Percentiles rank a stretch among this genome's conserved stretches.
These are phyloP conservation scores for Turritopsis rubra DNA, from an alignment of 30 jellyfish, hydroid and myxozoan species.

Conservation along the genomic window DNA sequence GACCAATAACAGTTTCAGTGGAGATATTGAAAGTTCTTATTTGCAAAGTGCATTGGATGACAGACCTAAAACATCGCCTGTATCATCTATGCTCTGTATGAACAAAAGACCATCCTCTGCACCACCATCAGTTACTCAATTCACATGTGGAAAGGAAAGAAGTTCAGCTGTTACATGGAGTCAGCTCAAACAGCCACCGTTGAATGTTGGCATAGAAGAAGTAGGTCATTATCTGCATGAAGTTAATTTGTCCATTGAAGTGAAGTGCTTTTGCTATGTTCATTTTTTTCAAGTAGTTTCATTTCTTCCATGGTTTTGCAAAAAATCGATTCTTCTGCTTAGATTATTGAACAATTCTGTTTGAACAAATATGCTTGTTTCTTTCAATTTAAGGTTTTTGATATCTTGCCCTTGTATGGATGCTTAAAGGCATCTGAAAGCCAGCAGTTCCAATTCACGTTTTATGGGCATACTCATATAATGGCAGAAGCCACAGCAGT, in stretches of 20 bases:
- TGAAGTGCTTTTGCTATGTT: not conserved
- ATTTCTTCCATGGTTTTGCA: not conserved
- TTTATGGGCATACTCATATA: constrained; percentile 84
- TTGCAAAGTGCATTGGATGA: not conserved
- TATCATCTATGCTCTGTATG: not conserved
- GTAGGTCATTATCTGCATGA: not conserved
- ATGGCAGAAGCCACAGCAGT: constrained; percentile 85
- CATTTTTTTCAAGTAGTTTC: not conserved
- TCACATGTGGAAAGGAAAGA: not conserved
- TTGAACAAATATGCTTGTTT: not conserved
- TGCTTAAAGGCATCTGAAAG: constrained; percentile 77
- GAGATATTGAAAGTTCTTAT: constrained; percentile 1
- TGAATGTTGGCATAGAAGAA: constrained; percentile 24
- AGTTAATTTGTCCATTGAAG: not conserved
- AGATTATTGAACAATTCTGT: not conserved
- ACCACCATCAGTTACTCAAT: constrained; percentile 9
- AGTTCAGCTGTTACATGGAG: constrained; percentile 13
- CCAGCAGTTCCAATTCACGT: constrained; percentile 85
- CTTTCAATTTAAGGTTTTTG: constrained; percentile 58
- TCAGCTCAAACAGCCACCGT: constrained; percentile 7
- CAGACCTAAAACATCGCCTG: constrained; percentile 10
- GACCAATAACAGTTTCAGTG: not conserved
- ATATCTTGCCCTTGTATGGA: constrained; percentile 87
- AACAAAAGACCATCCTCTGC: constrained; percentile 11
- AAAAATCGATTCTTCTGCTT: not conserved